These are phyloP conservation scores for Machaerirhynchus nigripectus DNA, from an alignment of 2,113 vertebrate species.

Conservation along the genomic window DNA sequence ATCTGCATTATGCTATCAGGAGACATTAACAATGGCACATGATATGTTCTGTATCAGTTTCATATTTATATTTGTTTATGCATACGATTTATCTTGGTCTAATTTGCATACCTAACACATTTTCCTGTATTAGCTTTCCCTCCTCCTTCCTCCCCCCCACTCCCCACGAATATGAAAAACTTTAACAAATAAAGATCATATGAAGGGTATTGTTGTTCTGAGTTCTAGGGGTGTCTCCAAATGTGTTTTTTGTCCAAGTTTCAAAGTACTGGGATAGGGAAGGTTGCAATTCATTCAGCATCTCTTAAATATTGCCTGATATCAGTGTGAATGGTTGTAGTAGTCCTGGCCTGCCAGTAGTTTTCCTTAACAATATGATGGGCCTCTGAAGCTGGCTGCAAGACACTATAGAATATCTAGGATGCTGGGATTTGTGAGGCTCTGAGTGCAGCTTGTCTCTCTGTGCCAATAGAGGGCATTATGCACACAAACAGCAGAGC, in stretches of 20 bases:
- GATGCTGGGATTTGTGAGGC: not conserved
- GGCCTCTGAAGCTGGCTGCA: not conserved
- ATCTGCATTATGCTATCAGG: not conserved
- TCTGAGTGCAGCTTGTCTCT: not conserved
- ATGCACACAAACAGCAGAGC: not conserved
- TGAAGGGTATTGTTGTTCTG: not conserved
- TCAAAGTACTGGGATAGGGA: not conserved
- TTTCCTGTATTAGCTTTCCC: not conserved
- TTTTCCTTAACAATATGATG: not conserved
- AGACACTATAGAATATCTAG: not conserved
- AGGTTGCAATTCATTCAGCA: not conserved
- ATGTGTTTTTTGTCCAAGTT: not conserved
- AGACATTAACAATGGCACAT: not conserved
- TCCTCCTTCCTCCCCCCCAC: accelerated
- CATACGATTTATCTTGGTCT: not conserved
- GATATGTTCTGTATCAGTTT: not conserved
- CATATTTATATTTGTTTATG: not conserved
- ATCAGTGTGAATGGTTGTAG: not conserved
- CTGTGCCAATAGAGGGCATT: too few species aligned
- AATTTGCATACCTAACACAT: not conserved
- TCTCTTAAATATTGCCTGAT: not conserved
- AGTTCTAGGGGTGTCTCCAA: not conserved
- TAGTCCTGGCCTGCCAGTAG: not conserved
- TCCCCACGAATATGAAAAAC: not conserved
- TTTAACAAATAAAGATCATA: not conserved